These are phyloP conservation scores for Platynereis dumerilii DNA, from an alignment of 2,888 invertebrate species.

Conservation along the genomic window DNA sequence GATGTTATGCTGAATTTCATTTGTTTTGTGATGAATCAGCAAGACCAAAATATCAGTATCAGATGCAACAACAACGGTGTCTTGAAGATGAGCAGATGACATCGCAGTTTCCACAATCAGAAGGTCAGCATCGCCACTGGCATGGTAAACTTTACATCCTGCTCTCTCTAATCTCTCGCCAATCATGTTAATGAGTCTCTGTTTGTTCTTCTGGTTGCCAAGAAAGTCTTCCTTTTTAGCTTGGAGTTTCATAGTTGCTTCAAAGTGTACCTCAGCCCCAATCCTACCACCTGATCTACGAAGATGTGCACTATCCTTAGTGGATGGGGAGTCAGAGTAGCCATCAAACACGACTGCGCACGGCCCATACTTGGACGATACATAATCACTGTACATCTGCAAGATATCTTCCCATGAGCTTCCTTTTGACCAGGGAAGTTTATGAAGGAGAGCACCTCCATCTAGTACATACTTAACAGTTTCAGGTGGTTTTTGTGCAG, in stretches of 20 bases:
- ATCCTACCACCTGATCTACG: neutral
- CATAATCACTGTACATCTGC: neutral
- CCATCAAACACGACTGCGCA: conserved; percentile 43
- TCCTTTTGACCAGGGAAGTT: conserved; percentile 37
- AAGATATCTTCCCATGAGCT: conserved; percentile 33
- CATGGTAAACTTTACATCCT: conserved; percentile 32
- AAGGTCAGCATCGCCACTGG: conserved; percentile 43
- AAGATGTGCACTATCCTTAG: conserved; percentile 39
- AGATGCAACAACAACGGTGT: conserved; percentile 39
- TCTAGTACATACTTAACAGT: conserved; percentile 26
- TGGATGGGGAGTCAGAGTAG: conserved; percentile 34
- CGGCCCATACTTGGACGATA: conserved; percentile 25
- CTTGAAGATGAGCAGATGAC: conserved; percentile 12
- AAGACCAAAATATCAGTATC: conserved; percentile 46
- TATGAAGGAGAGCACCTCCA: conserved; percentile 40
- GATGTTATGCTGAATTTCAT: neutral
- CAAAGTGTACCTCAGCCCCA: neutral
- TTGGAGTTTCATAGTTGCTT: neutral
- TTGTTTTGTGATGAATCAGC: conserved; percentile 30
- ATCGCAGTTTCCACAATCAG: conserved; percentile 41
- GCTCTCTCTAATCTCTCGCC: conserved; percentile 10
- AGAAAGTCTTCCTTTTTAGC: conserved; percentile 14
- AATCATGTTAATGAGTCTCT: conserved; percentile 6
- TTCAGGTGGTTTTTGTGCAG: neutral
- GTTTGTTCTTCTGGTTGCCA: conserved; percentile 15